phyloP scores from a whole-genome alignment of 1,140 invertebrate species.

The Eufriesea mexicana region DNA sequence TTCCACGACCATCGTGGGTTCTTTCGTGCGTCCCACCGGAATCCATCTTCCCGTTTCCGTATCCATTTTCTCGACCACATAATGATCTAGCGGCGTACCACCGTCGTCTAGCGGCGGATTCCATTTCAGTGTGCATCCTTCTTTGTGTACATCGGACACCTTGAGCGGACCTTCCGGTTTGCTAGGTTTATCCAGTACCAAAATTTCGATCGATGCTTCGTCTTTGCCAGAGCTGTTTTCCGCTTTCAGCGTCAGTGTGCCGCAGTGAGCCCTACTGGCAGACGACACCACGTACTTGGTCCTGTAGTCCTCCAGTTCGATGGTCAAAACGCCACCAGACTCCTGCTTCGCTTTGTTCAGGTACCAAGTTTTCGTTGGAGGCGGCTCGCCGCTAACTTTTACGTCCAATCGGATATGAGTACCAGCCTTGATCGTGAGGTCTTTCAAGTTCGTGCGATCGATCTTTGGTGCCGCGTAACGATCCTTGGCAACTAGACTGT shows the following conservation, averaged over 20 bases:
- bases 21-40: slow-evolving; percentile 89
- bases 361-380: slow-evolving; percentile 92
- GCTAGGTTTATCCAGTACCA: slow-evolving; percentile 93
- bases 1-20: slow-evolving; percentile 92
- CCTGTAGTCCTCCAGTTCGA: slow-evolving; percentile 93
- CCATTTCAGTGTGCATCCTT: slow-evolving; percentile 97
- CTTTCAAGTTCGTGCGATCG: slow-evolving; percentile 93
- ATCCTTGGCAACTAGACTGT: slow-evolving; percentile 92
- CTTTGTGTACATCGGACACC: slow-evolving; percentile 95
- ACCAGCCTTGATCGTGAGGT: slow-evolving; percentile 93
- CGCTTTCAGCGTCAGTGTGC: slow-evolving; percentile 93
- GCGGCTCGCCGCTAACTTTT: slow-evolving; percentile 94
- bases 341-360: slow-evolving; percentile 88
- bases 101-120: slow-evolving; percentile 96
- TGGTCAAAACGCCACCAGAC: slow-evolving; percentile 86
- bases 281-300: slow-evolving; percentile 91
- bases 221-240: slow-evolving; percentile 96
- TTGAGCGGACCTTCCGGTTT: slow-evolving; percentile 96
- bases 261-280: slow-evolving; percentile 91
- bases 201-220: slow-evolving; percentile 94
- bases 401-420: slow-evolving; percentile 93
- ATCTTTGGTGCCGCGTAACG: slow-evolving; percentile 95
- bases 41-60: slow-evolving; percentile 92
- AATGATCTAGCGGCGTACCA: slow-evolving; percentile 94
- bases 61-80: slow-evolving; percentile 96